These are phyloP conservation scores for Paedocypris micromegethes DNA, from an alignment of 2,797 vertebrate species.

Conservation along the genomic window DNA sequence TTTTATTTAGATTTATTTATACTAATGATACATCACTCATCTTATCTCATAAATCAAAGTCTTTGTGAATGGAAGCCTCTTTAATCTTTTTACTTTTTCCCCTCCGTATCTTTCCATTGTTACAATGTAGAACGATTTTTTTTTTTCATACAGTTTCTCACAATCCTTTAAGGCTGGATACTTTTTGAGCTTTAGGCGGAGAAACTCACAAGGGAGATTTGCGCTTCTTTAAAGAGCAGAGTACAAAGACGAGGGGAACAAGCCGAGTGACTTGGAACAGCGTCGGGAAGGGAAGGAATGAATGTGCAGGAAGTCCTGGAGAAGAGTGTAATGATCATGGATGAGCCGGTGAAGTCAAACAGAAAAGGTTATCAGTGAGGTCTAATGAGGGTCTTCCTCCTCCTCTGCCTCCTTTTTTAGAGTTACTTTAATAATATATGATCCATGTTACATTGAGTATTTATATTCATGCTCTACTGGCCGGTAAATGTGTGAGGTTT, in stretches of 20 bases:
- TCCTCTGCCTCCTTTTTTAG: no score
- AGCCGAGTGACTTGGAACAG: slow-evolving; percentile 13
- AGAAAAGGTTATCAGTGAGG: slow-evolving; percentile 14
- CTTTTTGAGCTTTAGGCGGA: slow-evolving; percentile 25
- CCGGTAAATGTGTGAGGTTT: no score
- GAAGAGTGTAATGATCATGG: slow-evolving; percentile 21
- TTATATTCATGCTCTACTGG: no score
- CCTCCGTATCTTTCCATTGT: slow-evolving; percentile 14
- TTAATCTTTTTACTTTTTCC: neutral
- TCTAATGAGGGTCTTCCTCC: neutral
- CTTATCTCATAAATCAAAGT: no score
- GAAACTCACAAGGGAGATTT: slow-evolving; percentile 17
- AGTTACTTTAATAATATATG: no score
- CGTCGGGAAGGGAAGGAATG: slow-evolving; percentile 7
- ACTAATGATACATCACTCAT: no score
- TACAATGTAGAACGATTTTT: neutral
- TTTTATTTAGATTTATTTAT: no score
- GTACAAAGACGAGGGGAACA: slow-evolving; percentile 28
- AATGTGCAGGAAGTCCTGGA: slow-evolving; percentile 4
- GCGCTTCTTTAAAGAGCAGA: slow-evolving; percentile 21
- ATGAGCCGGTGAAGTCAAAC: slow-evolving; percentile 20
- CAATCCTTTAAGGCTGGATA: slow-evolving; percentile 14
- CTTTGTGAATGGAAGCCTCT: no score
- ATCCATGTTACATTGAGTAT: no score
- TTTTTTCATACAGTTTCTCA: slow-evolving; percentile 13